These are phyloP conservation scores for Ooceraea biroi DNA, from an alignment of 1,140 invertebrate species.

Conservation along the genomic window DNA sequence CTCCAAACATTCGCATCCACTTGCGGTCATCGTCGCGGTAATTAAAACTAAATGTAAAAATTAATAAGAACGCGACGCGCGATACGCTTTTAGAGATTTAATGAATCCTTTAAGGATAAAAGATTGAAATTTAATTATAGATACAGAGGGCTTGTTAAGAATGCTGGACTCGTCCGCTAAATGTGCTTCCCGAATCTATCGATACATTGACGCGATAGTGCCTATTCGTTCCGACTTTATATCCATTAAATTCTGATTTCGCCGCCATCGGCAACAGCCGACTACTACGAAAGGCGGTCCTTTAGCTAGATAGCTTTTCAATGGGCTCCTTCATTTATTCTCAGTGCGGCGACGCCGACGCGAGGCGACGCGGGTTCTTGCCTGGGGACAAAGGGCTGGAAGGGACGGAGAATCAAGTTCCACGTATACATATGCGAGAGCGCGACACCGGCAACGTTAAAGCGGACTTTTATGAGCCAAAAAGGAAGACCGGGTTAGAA, in stretches of 20 bases:
- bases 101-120: too few species aligned
- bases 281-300: slow-evolving; percentile 68
- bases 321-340: slow-evolving; percentile 78
- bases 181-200: neutral
- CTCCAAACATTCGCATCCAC: too few species aligned
- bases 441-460: slow-evolving; percentile 60
- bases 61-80: neutral
- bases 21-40: neutral
- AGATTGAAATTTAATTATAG: slow-evolving; percentile 33
- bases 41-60: slow-evolving; percentile 29
- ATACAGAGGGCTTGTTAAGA: neutral
- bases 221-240: slow-evolving; percentile 77
- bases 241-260: slow-evolving; percentile 79
- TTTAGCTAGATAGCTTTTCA: slow-evolving; percentile 77
- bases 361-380: slow-evolving; percentile 44
- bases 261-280: slow-evolving; percentile 40
- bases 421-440: slow-evolving; percentile 66
- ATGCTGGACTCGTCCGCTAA: neutral
- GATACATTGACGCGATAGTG: slow-evolving; percentile 79
- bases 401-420: slow-evolving; percentile 72
- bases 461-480: slow-evolving; percentile 73
- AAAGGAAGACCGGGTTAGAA: slow-evolving; percentile 63
- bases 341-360: slow-evolving; percentile 55
- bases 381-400: slow-evolving; percentile 7
- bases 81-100: too few species aligned